These are phyloP conservation scores for Apotomis capreana DNA, from an alignment of 2,888 invertebrate genomes.

Conservation along the genomic window DNA sequence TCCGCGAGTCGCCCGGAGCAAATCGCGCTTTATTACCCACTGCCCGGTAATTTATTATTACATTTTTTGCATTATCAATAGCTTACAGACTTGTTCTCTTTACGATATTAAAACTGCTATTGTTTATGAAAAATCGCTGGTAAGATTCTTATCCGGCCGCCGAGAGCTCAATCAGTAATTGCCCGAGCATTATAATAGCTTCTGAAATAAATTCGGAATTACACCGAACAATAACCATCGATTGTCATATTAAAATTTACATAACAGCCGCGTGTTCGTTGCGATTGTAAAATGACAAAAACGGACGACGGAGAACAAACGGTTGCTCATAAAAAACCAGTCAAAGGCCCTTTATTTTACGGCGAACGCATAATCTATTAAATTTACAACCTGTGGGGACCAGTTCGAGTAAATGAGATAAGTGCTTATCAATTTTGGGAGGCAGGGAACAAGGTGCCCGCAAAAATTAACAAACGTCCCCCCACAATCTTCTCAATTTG, in stretches of 20 bases:
- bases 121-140: conserved; percentile 80
- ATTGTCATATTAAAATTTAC: conserved; percentile 35
- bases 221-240: conserved; percentile 27
- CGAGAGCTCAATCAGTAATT: conserved; percentile 58
- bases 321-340: conserved; percentile 52
- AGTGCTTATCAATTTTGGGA: conserved; percentile 63
- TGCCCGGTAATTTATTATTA: conserved; percentile 81
- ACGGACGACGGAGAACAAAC: conserved; percentile 46
- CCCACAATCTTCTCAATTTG: conserved; percentile 72
- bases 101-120: conserved; percentile 81
- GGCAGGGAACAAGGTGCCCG: conserved; percentile 59
- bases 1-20: conserved; percentile 77
- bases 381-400: conserved; percentile 61
- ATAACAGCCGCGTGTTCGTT: conserved; percentile 30
- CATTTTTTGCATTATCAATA: conserved; percentile 83
- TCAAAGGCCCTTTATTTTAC: conserved; percentile 51
- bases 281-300: conserved; percentile 44
- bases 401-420: conserved; percentile 57
- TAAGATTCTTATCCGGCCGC: conserved; percentile 70
- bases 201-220: conserved; percentile 42
- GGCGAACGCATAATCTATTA: conserved; percentile 59
- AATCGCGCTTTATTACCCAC: conserved; percentile 81
- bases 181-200: conserved; percentile 52
- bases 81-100: conserved; percentile 74
- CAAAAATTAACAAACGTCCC: conserved; percentile 59